Base-by-base conservation (phyloP, 2,797 vertebrate species). In the Oryzias sinensis region DNA sequence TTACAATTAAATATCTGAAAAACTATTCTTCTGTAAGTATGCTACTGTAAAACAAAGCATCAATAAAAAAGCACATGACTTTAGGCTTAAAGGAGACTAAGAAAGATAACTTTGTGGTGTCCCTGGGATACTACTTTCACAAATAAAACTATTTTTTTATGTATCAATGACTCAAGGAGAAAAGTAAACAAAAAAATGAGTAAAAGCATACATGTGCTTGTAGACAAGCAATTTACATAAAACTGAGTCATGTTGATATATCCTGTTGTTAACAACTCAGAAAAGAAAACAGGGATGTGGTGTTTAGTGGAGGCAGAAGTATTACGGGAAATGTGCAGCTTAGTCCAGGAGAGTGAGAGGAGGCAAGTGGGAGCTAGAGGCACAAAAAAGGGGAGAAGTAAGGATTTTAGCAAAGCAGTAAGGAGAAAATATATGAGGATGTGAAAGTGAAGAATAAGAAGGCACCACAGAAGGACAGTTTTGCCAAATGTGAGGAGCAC, bases 291-390 rank as follows among this genome's bases (percentile, higher is more conserved):
- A 8, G 80, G 86, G 82, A 85, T 80, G 80, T 89, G 82, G 85
- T 88, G 88, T 89, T 90, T 90, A 68, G 81, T 70, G 76, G 85
- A 87, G 76, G 75, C 67, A 81, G 53, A 75, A 79, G 83, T 76
- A 87, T 91, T 88, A 89, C 85, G 73, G 87, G 89, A 90, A 91
- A 90, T 83, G 65, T 84, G 85, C 71, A 73, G 73, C 76, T 78
- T 68, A 59, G 82, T 75, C 70, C 76, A 81, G 82, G 79, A 84
- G 78, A 83, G 83, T 57, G 80, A 79, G 79, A 70, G 66, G 74
- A 71, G 60, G 70, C 77, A 78, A 78, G 70, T 8, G 43, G 68
- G 70, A 80, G 72, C 53, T 62, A 70, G 86, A 84, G 81, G 82
- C 82, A 82, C 83, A 69, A 59, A 82, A 82, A 83, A 83, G 64